phyloP scores from a whole-genome alignment of 2,888 invertebrate species.

The Eupithecia subfuscata region DNA sequence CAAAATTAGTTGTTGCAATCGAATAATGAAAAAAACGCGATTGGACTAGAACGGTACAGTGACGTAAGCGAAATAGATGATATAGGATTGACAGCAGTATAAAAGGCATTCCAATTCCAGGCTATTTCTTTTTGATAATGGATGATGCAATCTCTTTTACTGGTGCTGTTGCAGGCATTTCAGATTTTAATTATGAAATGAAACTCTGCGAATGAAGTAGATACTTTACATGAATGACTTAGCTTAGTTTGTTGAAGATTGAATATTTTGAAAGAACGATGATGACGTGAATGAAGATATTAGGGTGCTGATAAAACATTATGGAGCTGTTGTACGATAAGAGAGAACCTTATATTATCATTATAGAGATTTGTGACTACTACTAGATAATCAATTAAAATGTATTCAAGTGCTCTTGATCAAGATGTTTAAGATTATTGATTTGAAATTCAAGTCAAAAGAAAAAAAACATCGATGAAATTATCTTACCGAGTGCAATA shows the following conservation, averaged over 20 bases:
- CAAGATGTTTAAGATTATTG: background rate
- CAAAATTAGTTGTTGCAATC: constrained; percentile 71
- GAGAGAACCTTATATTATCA: background rate
- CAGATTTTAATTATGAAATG: constrained; percentile 4
- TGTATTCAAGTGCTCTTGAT: background rate
- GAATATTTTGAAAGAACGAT: background rate
- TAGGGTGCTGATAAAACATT: background rate
- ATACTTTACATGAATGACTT: background rate
- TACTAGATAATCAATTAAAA: background rate
- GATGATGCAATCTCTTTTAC: constrained; percentile 28
- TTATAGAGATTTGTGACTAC: background rate
- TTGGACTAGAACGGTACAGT: constrained; percentile 59
- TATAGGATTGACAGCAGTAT: constrained; percentile 47
- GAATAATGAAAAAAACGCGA: constrained; percentile 63
- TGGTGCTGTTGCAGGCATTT: constrained; percentile 1
- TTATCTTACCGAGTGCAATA: constrained; percentile 57
- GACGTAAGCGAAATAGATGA: constrained; percentile 59
- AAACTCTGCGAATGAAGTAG: constrained; percentile 3
- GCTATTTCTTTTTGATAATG: constrained; percentile 24
- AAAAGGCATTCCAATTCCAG: constrained; percentile 22
- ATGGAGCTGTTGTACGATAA: background rate
- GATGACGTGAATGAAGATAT: background rate
- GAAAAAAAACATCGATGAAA: constrained; percentile 14
- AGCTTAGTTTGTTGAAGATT: background rate
- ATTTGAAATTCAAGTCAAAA: background rate